Conservation (phyloP, 2,797 vertebrate species). For the Aulostomus chinensis region DNA sequence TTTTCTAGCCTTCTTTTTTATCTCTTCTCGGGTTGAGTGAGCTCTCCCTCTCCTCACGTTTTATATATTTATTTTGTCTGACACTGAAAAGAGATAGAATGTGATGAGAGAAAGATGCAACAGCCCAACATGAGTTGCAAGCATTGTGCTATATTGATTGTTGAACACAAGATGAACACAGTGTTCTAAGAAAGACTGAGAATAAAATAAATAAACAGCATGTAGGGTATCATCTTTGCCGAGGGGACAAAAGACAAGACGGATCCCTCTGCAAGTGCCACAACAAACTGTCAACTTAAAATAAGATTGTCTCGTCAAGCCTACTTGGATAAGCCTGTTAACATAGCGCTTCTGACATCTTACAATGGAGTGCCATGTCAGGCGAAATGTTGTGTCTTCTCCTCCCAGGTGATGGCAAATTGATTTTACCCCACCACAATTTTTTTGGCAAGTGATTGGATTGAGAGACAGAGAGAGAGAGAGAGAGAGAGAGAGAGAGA, state of each 20-base stretch:
- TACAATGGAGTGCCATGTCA: slow-evolving; percentile 47
- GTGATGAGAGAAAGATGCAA: slow-evolving; percentile 57
- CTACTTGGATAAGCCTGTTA: slow-evolving; percentile 68
- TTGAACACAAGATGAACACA: slow-evolving; percentile 26
- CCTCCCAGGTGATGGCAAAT: slow-evolving; percentile 56
- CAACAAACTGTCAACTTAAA: slow-evolving; percentile 72
- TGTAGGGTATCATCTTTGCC: slow-evolving; percentile 57
- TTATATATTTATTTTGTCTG: slow-evolving; percentile 42
- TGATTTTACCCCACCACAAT: slow-evolving; percentile 41
- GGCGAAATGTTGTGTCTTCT: slow-evolving; percentile 43
- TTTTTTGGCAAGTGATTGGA: slow-evolving; percentile 18
- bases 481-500: too few relatives aligned
- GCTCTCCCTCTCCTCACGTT: slow-evolving; percentile 26
- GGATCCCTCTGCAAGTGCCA: slow-evolving; percentile 60
- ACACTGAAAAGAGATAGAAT: slow-evolving; percentile 55
- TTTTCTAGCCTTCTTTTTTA: slow-evolving; percentile 2
- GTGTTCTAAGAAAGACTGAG: slow-evolving; percentile 40
- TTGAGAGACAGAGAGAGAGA: slow-evolving; percentile 22
- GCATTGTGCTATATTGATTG: slow-evolving; percentile 35
- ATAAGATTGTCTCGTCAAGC: slow-evolving; percentile 62
- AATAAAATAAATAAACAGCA: slow-evolving; percentile 33
- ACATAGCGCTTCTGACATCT: slow-evolving; percentile 59
- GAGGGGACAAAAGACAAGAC: slow-evolving; percentile 69
- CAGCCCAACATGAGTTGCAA: slow-evolving; percentile 28
- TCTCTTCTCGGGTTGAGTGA: slow-evolving; percentile 19